Evolutionary conservation across 2,797 vertebrate genomes (phyloP).

Genomic region (Apodemus agrarius): DNA sequence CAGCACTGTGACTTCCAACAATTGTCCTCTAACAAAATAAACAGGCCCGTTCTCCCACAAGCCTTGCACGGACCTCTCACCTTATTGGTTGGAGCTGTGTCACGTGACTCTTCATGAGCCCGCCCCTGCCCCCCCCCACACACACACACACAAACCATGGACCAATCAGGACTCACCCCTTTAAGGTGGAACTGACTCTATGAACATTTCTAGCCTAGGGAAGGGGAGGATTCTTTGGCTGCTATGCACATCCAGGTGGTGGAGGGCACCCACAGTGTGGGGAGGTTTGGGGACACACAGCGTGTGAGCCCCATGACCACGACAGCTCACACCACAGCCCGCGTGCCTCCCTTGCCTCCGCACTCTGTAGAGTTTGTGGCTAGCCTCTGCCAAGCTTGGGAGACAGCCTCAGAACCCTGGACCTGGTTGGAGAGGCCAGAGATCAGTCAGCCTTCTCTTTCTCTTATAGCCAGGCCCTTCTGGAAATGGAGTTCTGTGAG

Average conservation of each 20-base stretch:
- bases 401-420: neutral
- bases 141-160: neutral
- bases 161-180: slow-evolving; percentile 42
- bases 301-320: neutral
- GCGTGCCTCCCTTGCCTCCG: neutral
- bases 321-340: neutral
- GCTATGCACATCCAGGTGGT: no score
- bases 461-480: neutral
- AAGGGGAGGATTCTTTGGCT: neutral
- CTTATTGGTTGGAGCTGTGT: neutral
- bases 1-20: neutral
- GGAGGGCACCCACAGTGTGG: neutral
- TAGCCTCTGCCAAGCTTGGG: neutral
- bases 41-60: neutral
- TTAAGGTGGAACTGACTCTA: neutral
- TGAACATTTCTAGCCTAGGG: neutral
- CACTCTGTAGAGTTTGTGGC: neutral
- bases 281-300: neutral
- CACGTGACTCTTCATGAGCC: slow-evolving; percentile 4
- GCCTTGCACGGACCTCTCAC: neutral
- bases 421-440: neutral
- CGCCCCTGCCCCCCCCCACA: no score
- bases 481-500: neutral
- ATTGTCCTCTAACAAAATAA: slow-evolving; percentile 1
- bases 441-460: neutral